Base-by-base conservation (phyloP, 1,140 invertebrate genomes). In the Papilio machaon region DNA sequence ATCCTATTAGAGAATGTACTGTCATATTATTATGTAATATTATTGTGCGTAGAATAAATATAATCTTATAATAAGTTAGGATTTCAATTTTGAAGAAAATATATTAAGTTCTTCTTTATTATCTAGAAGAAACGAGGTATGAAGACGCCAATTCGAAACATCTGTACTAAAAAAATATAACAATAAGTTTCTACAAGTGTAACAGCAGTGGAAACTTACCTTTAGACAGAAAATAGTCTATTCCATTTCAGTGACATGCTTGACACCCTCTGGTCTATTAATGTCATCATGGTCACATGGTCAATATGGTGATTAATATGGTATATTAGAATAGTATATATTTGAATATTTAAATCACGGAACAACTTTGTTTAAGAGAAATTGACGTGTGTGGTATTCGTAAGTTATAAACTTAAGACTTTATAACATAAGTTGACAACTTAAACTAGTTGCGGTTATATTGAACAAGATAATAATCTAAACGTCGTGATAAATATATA, bases 311-410 rank as follows among this genome's bases (percentile, higher is more conserved):
- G 17, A 58, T 58, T 0, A 58, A 58, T 19, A 19, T 17, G 3
- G 6, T 58, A 58, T 64, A 23, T 9, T 23, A 30, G 30, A 30
- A 11, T 30, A 30, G 8, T 64, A 9, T 13, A 23, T 30, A 64
- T 64, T 64, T 64, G 60, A 30, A 64, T 30, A 30, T 64, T 64
- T 64, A 64, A 30, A 19, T 64, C 60, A 64, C 23, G 60, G n/a
- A 30, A 64, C 60, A 19, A 58, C 19, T 30, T 64, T 64, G 23
- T 2, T 64, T 11, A 2, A 64, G 10, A 64, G 23, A 64, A 30
- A 64, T 23, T 23, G 1, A 64, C 60, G 60, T 11, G 60, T 23
- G 23, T 30, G n/a, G 60, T 30, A 64, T 30, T 15, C 8, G 1
- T 64, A 64, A 64, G 58, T 64, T 0, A 64, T 64, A 64, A 64